phyloP scores from a whole-genome alignment of 2,797 vertebrate genomes.

The Botia almorhae region DNA sequence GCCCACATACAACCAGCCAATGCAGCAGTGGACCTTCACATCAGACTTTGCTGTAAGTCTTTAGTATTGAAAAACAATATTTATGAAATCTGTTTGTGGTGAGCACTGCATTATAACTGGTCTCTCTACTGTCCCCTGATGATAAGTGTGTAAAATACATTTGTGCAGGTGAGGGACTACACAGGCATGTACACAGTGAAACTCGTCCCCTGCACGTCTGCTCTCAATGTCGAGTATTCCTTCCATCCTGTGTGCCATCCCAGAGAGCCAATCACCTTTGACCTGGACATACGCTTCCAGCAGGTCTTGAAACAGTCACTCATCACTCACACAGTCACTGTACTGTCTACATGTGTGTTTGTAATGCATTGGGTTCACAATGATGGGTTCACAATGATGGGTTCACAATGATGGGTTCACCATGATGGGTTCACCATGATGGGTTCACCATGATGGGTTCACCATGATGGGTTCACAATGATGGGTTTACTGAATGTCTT shows the following conservation, averaged over 20 bases:
- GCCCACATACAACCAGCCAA: constrained; percentile 88
- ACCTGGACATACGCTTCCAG: constrained; percentile 93
- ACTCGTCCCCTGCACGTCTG: constrained; percentile 85
- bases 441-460: no score
- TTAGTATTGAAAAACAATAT: background rate
- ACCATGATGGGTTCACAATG: no score
- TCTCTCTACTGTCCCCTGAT: background rate
- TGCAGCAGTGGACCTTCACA: constrained; percentile 91
- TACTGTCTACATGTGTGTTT: no score
- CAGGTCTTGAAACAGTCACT: constrained; percentile 76
- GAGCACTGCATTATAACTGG: no score
- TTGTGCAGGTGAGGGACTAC: constrained; percentile 89
- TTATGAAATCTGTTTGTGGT: no score
- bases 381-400: no score
- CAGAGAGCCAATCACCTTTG: constrained; percentile 85
- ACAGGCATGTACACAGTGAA: constrained; percentile 90
- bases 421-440: no score
- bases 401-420: no score
- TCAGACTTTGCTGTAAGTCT: constrained; percentile 91
- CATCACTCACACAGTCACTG: no score
- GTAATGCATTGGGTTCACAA: no score
- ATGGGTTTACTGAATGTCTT: no score
- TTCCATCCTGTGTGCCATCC: constrained; percentile 88
- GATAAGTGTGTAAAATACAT: background rate
- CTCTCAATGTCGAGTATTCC: constrained; percentile 81